phyloP scores from a whole-genome alignment of 2,113 vertebrate species.

The Carassius auratus region DNA sequence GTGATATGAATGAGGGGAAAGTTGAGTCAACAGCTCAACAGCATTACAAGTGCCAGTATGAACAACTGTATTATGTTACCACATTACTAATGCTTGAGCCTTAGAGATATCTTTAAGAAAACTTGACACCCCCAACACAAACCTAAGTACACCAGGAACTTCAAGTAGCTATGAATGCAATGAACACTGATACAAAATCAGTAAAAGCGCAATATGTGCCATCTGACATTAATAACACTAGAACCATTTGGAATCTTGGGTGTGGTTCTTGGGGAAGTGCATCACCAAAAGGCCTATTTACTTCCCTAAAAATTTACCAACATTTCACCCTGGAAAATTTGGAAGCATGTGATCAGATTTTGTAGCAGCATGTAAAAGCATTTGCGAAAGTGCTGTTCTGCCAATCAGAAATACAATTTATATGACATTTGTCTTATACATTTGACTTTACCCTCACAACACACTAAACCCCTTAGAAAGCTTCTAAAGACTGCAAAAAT shows the following conservation, averaged over 20 bases:
- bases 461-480: background rate
- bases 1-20: background rate
- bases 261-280: background rate
- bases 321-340: background rate
- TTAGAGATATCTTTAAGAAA: conserved; percentile 16
- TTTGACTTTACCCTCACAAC: background rate
- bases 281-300: background rate
- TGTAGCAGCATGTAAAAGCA: background rate
- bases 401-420: background rate
- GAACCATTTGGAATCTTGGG: background rate
- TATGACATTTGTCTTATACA: background rate
- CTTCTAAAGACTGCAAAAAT: background rate
- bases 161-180: background rate
- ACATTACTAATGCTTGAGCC: background rate
- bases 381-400: background rate
- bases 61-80: conserved; percentile 11
- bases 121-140: background rate
- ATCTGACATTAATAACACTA: background rate
- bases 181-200: background rate
- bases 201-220: background rate
- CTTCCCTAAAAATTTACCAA: background rate
- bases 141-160: conserved; percentile 6
- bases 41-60: background rate
- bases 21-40: conserved; percentile 11
- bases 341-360: background rate